Evolutionary conservation across 2,888 invertebrate genomes (phyloP).

Genomic region (Nemotelus pantherinus): DNA sequence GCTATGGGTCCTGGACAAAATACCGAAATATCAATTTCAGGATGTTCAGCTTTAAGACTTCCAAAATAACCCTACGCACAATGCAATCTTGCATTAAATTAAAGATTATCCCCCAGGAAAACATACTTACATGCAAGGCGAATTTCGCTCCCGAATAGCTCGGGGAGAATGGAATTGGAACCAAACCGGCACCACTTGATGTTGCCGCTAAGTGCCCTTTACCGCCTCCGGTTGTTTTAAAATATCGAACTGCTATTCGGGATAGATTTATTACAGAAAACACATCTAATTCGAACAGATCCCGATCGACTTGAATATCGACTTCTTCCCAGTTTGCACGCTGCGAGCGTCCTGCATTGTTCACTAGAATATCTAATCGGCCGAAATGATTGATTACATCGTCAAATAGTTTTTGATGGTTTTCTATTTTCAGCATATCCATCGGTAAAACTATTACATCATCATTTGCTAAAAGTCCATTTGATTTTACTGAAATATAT

Average conservation of each 20-base stretch:
- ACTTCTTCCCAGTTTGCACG: conserved; percentile 78
- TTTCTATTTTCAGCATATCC: conserved; percentile 71
- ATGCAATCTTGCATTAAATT: conserved; percentile 10
- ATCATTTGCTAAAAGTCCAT: conserved; percentile 65
- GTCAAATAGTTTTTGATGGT: conserved; percentile 71
- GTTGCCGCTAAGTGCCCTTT: conserved; percentile 78
- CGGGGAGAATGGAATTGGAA: conserved; percentile 73
- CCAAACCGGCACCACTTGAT: conserved; percentile 78
- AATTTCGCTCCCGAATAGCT: conserved; percentile 80
- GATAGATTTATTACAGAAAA: conserved; percentile 77
- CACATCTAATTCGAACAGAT: conserved; percentile 81
- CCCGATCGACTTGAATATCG: conserved; percentile 74
- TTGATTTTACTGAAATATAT: conserved; percentile 53
- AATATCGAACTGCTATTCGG: conserved; percentile 75
- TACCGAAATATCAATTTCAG: conserved; percentile 72
- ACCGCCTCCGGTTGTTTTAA: conserved; percentile 60
- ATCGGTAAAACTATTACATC: conserved; percentile 76
- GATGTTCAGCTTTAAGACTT: conserved; percentile 68
- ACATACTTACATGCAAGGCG: conserved; percentile 74
- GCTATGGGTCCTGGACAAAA: conserved; percentile 82
- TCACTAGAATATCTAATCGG: conserved; percentile 78
- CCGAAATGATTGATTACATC: conserved; percentile 75
- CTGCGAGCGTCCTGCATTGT: conserved; percentile 85
- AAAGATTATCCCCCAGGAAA: not conserved
- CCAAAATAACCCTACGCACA: conserved; percentile 75